Evolutionary conservation across 1,140 invertebrate species (phyloP).

Genomic region (Adelges cooleyi): DNA sequence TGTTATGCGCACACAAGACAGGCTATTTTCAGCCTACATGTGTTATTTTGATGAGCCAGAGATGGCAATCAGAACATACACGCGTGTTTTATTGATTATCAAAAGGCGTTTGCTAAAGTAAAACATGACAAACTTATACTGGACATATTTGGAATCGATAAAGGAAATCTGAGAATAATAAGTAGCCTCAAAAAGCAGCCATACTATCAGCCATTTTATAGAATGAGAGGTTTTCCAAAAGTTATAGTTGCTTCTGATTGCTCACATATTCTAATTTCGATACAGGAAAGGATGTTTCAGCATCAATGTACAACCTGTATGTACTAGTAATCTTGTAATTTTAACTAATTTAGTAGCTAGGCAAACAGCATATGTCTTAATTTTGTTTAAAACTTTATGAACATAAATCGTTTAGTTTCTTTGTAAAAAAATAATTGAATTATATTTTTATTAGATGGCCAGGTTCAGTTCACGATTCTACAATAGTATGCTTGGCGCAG

Average conservation of each 20-base stretch:
- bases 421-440: neutral
- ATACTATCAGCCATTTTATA: no score
- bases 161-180: no score
- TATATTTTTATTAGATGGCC: conserved; percentile 35
- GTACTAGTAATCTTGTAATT: conserved; percentile 36
- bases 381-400: neutral
- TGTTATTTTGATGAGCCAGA: conserved; percentile 30
- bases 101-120: no score
- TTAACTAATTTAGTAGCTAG: conserved; percentile 37
- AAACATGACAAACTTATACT: no score
- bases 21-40: conserved; percentile 31
- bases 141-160: no score
- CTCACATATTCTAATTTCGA: conserved; percentile 38
- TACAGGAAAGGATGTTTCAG: conserved; percentile 40
- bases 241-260: conserved; percentile 39
- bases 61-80: no score
- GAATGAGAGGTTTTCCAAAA: conserved; percentile 36
- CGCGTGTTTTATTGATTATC: no score
- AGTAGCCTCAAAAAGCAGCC: no score
- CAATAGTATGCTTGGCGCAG: conserved; percentile 32
- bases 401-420: neutral
- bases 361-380: neutral
- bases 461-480: conserved; percentile 37
- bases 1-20: conserved; percentile 31
- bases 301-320: conserved; percentile 39